Conservation (phyloP, 2,797 vertebrate genomes). For the Schizopygopsis pylzovi region DNA sequence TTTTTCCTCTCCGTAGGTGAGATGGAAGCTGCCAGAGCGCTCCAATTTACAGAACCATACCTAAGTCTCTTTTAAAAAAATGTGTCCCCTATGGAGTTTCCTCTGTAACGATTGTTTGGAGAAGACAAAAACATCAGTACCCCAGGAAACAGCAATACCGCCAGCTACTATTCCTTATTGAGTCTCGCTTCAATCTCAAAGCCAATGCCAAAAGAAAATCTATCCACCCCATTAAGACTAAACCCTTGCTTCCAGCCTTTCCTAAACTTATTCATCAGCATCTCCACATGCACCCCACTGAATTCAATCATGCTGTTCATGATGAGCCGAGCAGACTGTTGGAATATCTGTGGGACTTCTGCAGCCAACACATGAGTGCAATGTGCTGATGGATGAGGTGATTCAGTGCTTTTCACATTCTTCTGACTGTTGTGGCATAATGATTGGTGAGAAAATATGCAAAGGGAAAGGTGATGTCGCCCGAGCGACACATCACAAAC, state of each 20-base stretch:
- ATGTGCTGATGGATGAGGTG: conserved; percentile 25
- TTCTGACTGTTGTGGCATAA: not conserved
- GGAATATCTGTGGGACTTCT: not conserved
- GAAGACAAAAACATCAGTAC: conserved; percentile 13
- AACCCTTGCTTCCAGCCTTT: conserved; percentile 6
- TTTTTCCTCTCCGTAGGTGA: not conserved
- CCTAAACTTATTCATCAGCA: conserved; percentile 41
- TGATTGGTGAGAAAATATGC: conserved; percentile 3
- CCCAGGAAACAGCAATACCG: not conserved
- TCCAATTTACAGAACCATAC: not conserved
- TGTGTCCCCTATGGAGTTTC: not conserved
- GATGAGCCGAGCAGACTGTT: conserved; percentile 32
- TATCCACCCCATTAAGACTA: not conserved
- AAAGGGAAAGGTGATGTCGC: not conserved
- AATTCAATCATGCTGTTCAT: conserved; percentile 36
- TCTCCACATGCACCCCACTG: conserved; percentile 10
- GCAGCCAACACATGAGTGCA: not conserved
- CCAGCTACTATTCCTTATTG: not conserved
- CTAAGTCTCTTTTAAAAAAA: conserved; percentile 20
- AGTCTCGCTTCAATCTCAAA: conserved; percentile 26
- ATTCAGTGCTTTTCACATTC: conserved; percentile 1
- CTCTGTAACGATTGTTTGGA: not conserved
- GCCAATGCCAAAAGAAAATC: conserved; percentile 23
- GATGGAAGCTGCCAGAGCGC: conserved; percentile 3
- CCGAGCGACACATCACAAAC: not conserved